Base-by-base conservation (phyloP, 2,113 vertebrate genomes). In the Tinamus guttatus region DNA sequence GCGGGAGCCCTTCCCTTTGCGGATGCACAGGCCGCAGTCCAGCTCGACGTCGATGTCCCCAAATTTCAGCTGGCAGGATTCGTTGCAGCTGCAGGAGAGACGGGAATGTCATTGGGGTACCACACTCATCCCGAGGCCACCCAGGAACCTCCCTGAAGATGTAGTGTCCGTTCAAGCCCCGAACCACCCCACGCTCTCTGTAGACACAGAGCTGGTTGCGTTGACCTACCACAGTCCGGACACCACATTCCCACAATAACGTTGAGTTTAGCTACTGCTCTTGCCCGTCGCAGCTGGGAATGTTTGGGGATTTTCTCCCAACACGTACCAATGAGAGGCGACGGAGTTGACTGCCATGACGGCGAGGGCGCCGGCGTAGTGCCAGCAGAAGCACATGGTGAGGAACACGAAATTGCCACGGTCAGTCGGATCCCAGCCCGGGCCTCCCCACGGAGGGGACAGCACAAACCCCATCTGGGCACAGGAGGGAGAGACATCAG, bases 301-400 rank as follows among this genome's bases (percentile, higher is more conserved):
- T 63, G 28, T 41, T 54, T 10, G 10, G 0, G 32, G 13, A 19
- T 47, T 15, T 30, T 7, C 14, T 32, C 5, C 36, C 58, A 47
- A 34, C 78, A 98, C 99, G 70, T 97, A 99, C 99, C 98, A 97
- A 93, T 89, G 98, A 70, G 98, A 97, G 0, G 76, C 27, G 5
- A 85, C 94, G 1, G 98, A 95, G 7, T 95, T 98, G 15, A 96
- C 32, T 2, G 90, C 74, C 71, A 98, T 71, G 32, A 98, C 30
- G 2, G 97, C 40, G 4, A 99, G 40, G 19, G 98, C 97, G 0
- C 97, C 94, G 1, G 94, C 78, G 3, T 98, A 96, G 91, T 99
- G 99, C 99, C 99, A 99, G 94, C 98, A 99, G 98, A 98, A 99
- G 90, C 98, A 99, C 98, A 99, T 98, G 14, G 99, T 99, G 93